Conservation (phyloP, 2,113 vertebrate species). For the Dissostichus mawsoni region DNA sequence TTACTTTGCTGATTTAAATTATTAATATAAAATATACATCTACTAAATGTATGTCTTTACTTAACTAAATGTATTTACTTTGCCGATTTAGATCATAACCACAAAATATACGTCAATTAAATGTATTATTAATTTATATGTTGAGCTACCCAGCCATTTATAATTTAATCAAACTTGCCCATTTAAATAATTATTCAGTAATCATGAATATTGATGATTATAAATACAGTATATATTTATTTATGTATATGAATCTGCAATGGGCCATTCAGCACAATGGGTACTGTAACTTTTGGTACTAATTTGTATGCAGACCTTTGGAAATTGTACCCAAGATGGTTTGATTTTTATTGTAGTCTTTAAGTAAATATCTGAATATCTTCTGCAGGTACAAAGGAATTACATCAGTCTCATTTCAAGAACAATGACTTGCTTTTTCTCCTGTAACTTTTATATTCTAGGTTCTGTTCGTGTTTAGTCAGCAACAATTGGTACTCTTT, state of each 20-base stretch:
- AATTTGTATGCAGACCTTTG: background rate
- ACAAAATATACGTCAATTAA: background rate
- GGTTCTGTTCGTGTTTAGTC: constrained; percentile 7
- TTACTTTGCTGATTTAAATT: background rate
- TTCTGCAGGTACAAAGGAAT: background rate
- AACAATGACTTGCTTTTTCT: background rate
- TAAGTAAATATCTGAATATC: too few relatives aligned
- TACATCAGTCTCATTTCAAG: background rate
- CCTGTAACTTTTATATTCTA: background rate
- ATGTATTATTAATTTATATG: background rate
- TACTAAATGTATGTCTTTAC: background rate
- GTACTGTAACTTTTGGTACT: background rate
- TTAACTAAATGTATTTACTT: background rate
- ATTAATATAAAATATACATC: background rate
- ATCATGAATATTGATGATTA: too few relatives aligned
- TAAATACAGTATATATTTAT: too few relatives aligned
- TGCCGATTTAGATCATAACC: background rate
- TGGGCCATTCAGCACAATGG: background rate
- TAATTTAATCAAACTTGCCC: too few relatives aligned
- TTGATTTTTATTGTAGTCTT: too few relatives aligned
- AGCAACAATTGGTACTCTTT: constrained; percentile 13
- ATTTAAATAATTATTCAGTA: background rate
- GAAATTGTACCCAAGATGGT: too few relatives aligned
- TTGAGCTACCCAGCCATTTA: background rate
- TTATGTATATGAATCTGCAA: background rate